Evolutionary conservation across 2,113 vertebrate species (phyloP), one percentile per base, ranked within the genome.

Genomic region (Anoura caudifer): DNA sequence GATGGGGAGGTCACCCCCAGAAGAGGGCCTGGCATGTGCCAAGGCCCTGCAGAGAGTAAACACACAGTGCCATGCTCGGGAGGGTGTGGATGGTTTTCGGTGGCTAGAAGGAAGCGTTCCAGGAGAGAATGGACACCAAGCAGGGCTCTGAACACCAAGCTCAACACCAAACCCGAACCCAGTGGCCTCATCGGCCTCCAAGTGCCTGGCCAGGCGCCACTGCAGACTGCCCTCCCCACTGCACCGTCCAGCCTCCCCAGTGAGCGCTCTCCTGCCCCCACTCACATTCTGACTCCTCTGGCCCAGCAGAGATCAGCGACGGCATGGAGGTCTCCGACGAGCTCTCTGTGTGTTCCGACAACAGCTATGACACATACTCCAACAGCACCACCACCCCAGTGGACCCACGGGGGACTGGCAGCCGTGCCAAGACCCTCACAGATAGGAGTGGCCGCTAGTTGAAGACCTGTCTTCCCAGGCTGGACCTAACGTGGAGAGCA

Each of bases 281-380:
- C 76, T 97, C 87, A 96, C 41, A 3, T 38, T 59, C 41, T 95
- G 59, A 79, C 67, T 92, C 45, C 22, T 98, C 15, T 79, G 93
- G 19, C 95, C 96, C 56, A 7, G 24, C 98, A 99, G 99, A 99
- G 96, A 98, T 99, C 79, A 99, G 99, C 98, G 99, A 98, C 0
- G 99, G 99, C 0, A 97, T 99, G 67, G 98, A 99, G 97, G 97
- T 98, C 75, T 97, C 99, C 0, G 99, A 99, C 0, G 99, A 99
- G 87, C 98, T 99, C 41, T 99, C 99, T 0, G 97, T 99, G 14
- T 99, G 98, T 95, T 99, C 99, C 0, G 99, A 99, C 89, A 99
- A 99, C 0, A 99, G 99, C 24, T 98, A 98, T 0, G 98, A 98
- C 9, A 98, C 89, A 22, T 99, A 98, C 15, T 97, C 99, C 96